Base-by-base conservation (phyloP, 2,797 vertebrate genomes). In the Notolepis coatsorum region DNA sequence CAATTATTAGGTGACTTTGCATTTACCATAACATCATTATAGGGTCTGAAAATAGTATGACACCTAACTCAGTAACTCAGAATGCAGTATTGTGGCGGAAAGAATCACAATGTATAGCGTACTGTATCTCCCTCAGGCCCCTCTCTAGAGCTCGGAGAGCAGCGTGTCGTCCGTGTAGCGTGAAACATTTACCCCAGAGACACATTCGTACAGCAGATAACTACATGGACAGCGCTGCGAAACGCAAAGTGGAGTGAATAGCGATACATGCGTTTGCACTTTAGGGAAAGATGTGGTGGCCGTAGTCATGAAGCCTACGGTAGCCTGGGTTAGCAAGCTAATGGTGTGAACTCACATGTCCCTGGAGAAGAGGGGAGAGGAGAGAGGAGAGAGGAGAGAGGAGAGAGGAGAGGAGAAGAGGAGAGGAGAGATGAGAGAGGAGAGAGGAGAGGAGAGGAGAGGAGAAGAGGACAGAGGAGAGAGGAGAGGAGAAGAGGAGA, bases 241-340 rank as follows among this genome's bases (percentile, higher is more conserved):
- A 73, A 70, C 39, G 27, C 50, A 68, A 27, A 54, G 13, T 37
- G 67, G 72, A 76, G 75, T 75, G 45, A 69, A 61, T 27, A 54
- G 33, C 64, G n/a, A 51, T 78, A 83, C 80, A 80, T 39, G 65
- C 61, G 52, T 79, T 72, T 80, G 59, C 78, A 73, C 79, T 83
- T 85, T 27, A 65, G 30, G 18, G 30, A 43, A 46, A 62, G 31
- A 39, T 77, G 43, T 79, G n/a, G n/a, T n/a, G n/a, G n/a, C n/a
- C n/a, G 78, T 72, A 71, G 81, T 82, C 55, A 74, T 61, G n/a
- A n/a, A n/a, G 51, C 48, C 68, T 61, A n/a, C n/a, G n/a, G n/a
- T 27, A 49, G 37, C 52, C 10, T 30, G 37, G 24, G 25, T 31
- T 57, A 17, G 47, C 48, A 47, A n/a, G 58, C 39, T 58, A 50